Evolutionary conservation across 1,140 invertebrate genomes (phyloP), one percentile per base, ranked within the genome.

Genomic region (Lethocerus indicus): DNA sequence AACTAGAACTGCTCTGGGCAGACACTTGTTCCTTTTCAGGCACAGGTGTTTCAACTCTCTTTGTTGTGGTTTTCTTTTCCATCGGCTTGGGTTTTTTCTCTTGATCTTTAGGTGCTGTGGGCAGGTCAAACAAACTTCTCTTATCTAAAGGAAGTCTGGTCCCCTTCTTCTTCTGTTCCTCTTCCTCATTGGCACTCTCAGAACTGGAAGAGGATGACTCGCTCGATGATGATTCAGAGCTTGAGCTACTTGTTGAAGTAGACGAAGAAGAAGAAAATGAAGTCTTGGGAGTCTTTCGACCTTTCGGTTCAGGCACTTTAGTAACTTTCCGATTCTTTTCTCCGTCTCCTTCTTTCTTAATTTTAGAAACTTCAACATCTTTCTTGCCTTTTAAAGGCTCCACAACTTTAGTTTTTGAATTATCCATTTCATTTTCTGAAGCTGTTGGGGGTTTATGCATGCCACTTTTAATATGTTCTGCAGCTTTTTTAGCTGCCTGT

Each of bases 401-500:
- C 25, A 21, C 27, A 26, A n/a, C 14, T 49, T 52, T 47, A 2
- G 18, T 14, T 47, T 54, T 55, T 28, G 16, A 24, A 20, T 50
- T 50, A 57, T 65, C 55, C 63, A 66, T 51, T 55, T 58, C 52
- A 57, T 61, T 54, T 61, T 66, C 45, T 52, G 50, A 9, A 52
- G 47, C 13, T 36, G 50, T 18, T 26, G 45, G 37, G 16, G 57
- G 54, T 42, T 59, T 60, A n/a, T 51, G 74, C 47, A 83, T 66
- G 36, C 81, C 82, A 64, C 80, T 86, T 59, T 89, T 88, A 35
- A 90, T 83, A 59, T 88, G 85, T 50, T 58, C 85, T 12, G 84
- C 84, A 2, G 87, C 87, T 63, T 91, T 91, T 61, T 88, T 89
- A 28, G 87, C 87, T 3, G 87, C 87, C 66, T 88, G 83, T 32